These are phyloP conservation scores for Aptenodytes forsteri DNA, from an alignment of 2,113 vertebrate species.

Conservation along the genomic window DNA sequence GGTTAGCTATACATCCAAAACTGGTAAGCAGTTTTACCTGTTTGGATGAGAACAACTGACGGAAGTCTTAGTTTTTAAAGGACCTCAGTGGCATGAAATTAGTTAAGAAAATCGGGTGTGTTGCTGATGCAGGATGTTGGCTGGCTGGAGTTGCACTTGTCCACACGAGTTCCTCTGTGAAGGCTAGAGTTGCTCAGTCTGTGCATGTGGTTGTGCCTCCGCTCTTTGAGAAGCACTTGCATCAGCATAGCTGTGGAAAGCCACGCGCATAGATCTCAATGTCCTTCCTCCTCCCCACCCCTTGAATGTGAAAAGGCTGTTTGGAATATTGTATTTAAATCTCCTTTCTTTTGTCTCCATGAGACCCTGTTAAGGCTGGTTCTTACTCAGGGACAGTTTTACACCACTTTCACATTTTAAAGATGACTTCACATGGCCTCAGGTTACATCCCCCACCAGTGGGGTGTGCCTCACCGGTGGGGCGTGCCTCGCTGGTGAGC, in stretches of 20 bases:
- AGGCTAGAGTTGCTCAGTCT: neutral
- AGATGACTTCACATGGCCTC: neutral
- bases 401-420: neutral
- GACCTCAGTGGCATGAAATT: neutral
- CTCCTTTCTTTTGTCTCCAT: neutral
- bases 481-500: neutral
- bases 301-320: neutral
- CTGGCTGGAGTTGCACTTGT: neutral
- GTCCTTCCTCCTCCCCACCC: neutral
- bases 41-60: neutral
- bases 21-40: neutral
- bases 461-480: neutral
- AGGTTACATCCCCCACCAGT: neutral
- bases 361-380: neutral
- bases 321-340: neutral
- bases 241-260: neutral
- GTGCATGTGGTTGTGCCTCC: neutral
- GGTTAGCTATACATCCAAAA: neutral
- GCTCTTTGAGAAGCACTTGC: neutral
- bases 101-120: neutral
- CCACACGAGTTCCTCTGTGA: neutral
- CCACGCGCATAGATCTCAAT: fast-evolving
- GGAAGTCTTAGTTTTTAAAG: neutral
- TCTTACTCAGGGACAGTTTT: neutral
- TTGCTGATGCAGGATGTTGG: neutral